Base-by-base conservation (phyloP, 2,797 vertebrate genomes). In the Ibycter americanus region DNA sequence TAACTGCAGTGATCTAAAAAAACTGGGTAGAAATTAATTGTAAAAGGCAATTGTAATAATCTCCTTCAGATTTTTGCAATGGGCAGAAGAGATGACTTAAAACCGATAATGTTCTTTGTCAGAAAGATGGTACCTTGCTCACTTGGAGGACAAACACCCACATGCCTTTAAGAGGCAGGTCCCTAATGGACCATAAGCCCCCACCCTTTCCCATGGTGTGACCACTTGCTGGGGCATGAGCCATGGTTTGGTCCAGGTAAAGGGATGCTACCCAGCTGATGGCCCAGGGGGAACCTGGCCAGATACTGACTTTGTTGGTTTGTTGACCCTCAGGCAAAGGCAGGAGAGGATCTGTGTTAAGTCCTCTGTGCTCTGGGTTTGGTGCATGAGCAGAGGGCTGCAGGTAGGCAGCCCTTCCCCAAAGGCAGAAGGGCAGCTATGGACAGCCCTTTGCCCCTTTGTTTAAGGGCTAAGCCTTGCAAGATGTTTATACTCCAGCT, bases 1-100 rank as follows among this genome's bases (percentile, higher is more conserved):
- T 79, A 91, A 46, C 47, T 67, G 54, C 20, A 86, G 72, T 47
- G 58, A 82, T 82, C 58, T 63, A n/a, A 83, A 83, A 74, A 87
- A 52, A 19, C 2, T n/a, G 49, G 15, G 49, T 54, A 84, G 42
- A 72, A 87, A 94, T 68, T 89, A 93, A 89, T 84, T 87, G 44
- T 61, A 82, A 79, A 82, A 68, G 40, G 9, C 10, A 91, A 61
- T 34, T 76, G 32, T 46, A 79, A 79, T 90, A 56, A 54, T 63
- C 36, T 82, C 36, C 81, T 93, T 76, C 40, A 67, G 61, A 46
- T 42, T 93, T 89, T 89, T 87, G 78, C 58, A 76, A 38, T 0
- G 4, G 55, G 29, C 42, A 84, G 80, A 87, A 90, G 21, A 62
- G 72, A 79, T 68, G 65, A 23, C 73, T 90, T 90, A 29, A 20